phyloP scores from a whole-genome alignment of 2,797 vertebrate genomes.

The Smutsia temminckii region DNA sequence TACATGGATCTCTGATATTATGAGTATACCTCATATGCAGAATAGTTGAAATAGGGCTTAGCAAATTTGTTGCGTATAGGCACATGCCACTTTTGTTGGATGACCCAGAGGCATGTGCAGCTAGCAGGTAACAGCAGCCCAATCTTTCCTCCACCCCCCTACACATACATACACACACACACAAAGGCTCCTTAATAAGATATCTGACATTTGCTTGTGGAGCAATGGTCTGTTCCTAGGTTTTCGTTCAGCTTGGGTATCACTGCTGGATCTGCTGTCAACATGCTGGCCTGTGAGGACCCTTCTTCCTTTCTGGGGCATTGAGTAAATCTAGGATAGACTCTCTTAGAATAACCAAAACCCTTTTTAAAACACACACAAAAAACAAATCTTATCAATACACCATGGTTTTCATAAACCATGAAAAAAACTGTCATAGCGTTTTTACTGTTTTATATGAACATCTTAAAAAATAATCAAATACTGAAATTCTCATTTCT shows the following conservation, averaged over 20 bases:
- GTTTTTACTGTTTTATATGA: background rate
- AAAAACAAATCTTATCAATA: background rate
- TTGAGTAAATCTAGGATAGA: background rate
- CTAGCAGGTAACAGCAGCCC: background rate
- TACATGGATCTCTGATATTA: background rate
- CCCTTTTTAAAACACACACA: background rate
- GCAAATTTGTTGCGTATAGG: background rate
- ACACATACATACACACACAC: background rate
- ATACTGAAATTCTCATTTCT: background rate
- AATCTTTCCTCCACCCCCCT: background rate
- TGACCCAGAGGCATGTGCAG: fast-evolving
- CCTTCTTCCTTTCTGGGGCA: background rate
- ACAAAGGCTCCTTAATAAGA: background rate
- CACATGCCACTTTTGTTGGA: background rate
- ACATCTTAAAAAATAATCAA: background rate
- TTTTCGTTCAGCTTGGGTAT: background rate
- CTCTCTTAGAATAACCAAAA: background rate
- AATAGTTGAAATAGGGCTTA: background rate
- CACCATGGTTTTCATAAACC: background rate
- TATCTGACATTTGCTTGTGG: background rate
- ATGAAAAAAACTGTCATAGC: background rate
- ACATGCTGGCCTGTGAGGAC: background rate
- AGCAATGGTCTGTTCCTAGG: background rate
- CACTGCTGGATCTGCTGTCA: background rate
- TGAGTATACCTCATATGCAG: background rate